Evolutionary conservation across 2,888 invertebrate species (phyloP), one percentile per base, ranked within the genome.

Genomic region (Ommatoiulus sabulosus): DNA sequence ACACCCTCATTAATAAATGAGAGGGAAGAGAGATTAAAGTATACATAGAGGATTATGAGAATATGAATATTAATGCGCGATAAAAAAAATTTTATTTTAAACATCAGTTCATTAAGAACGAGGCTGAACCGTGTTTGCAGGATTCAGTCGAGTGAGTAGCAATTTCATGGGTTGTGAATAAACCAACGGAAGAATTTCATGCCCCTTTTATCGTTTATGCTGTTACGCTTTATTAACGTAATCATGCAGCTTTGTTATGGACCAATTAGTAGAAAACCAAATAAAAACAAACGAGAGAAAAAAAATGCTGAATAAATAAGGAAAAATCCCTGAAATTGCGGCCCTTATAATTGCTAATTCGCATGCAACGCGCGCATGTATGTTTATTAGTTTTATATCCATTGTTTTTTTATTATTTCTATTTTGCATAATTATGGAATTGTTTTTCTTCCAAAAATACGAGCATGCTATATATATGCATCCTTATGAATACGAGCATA

Each of bases 201-300:
- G 72, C 72, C 72, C 24, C 7, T 72, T 72, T 72, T 72, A 72
- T 72, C 72, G 2, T 72, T 72, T 72, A 72, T 72, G 72, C 20
- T 72, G 72, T 72, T 72, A 72, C 72, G 20, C 72, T 72, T 72
- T 72, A 72, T 72, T 72, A 72, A 72, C 72, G 72, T 72, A 72
- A 72, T 72, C 72, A 72, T 72, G 72, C 72, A 72, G 72, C 72
- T 72, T 72, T 72, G 72, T 72, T 72, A 72, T 24, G 72, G 72
- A n/a, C 72, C 72, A 72, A 72, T 72, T 72, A 72, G 72, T 20
- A 24, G 72, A 72, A 72, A 72, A 72, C 72, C 72, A 72, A 72
- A 72, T 72, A 72, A 72, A 72, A 72, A 72, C 72, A 72, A 72
- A 72, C 72, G 72, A 72, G 72, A n/a, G 46, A 46, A 46, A 46